Conservation (phyloP, 1,140 invertebrate species). For the Nymphalis io region DNA sequence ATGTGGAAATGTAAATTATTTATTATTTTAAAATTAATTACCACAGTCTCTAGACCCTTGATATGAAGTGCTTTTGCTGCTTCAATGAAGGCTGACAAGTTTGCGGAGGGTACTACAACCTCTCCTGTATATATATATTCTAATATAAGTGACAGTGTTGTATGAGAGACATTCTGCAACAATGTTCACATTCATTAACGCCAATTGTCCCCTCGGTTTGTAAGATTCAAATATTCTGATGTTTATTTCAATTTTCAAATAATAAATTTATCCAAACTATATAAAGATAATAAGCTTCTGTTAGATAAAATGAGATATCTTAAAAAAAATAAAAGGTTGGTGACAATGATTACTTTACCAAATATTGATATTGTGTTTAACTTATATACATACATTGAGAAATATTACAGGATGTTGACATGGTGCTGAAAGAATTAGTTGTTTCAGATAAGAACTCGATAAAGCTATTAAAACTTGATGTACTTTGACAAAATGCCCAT, state of each 20-base stretch:
- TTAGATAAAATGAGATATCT: no score
- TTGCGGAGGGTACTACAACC: constrained; percentile 62
- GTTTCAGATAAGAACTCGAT: constrained; percentile 88
- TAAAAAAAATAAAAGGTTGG: no score
- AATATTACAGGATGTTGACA: constrained; percentile 91
- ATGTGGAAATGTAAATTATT: neutral
- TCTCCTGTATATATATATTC: constrained; percentile 79
- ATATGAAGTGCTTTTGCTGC: constrained; percentile 73
- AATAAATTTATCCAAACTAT: no score
- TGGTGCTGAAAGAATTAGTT: constrained; percentile 87
- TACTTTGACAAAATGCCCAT: constrained; percentile 87
- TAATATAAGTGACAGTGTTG: constrained; percentile 61
- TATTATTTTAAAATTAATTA: constrained; percentile 43
- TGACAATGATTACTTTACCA: no score
- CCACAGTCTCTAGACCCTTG: constrained; percentile 69
- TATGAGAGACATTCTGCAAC: constrained; percentile 73
- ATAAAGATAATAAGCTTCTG: no score
- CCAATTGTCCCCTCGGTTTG: no score
- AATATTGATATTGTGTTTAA: no score
- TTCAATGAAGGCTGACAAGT: constrained; percentile 63
- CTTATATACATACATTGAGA: constrained; percentile 66
- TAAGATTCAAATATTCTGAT: no score
- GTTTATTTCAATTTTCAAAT: no score
- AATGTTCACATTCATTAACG: neutral
- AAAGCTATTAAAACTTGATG: constrained; percentile 89